Base-by-base conservation (phyloP, 2,888 invertebrate genomes). In the Eupeodes latifasciatus region DNA sequence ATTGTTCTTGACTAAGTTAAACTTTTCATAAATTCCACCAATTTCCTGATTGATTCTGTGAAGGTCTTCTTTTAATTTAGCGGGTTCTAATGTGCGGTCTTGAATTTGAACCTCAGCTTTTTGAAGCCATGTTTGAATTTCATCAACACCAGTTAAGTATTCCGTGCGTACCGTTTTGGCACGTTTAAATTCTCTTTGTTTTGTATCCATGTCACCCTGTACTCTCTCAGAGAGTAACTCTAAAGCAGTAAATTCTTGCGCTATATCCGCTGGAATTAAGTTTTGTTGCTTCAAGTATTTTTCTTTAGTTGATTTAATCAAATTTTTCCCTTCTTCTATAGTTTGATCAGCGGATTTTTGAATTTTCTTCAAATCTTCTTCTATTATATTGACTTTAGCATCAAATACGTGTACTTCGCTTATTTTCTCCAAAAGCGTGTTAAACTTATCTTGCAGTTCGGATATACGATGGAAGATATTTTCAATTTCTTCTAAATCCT, bases 121-220 rank as follows among this genome's bases (percentile, higher is more conserved):
- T 90, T 96, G 95, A 85, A 98, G 94, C 98, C 98, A 98, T 81
- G 95, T 95, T 92, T 97, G 97, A 36, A 98, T 95, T 89, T 96
- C 96, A 90, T 97, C 97, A 40, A 97, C 96, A 91, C 97, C 97
- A 40, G 94, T 94, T 66, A 96, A 94, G 93, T 98, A 98, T 90
- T 98, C 98, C 72, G 96, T 95, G 81, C 98, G 95, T 81, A 97
- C 95, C 16, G 97, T 97, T 91, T 96, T 96, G 36, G 98, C 98
- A 89, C 97, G 96, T 93, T 97, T 97, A 94, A 97, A 96, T 93
- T 98, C 97, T 92, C 97, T 95, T 92, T 96, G 96, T 93, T 97
- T 97, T 92, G 97, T 97, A 92, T 98, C 98, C 97, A 98, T 97
- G 71, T 96, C 95, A 91, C 96, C 96, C 75, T 95, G 95, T 79